A percentile compares a stretch with the other conserved stretches of the same genome.
phyloP scores from a whole-genome alignment of 2,113 vertebrate genomes.

The Neogale vison region DNA sequence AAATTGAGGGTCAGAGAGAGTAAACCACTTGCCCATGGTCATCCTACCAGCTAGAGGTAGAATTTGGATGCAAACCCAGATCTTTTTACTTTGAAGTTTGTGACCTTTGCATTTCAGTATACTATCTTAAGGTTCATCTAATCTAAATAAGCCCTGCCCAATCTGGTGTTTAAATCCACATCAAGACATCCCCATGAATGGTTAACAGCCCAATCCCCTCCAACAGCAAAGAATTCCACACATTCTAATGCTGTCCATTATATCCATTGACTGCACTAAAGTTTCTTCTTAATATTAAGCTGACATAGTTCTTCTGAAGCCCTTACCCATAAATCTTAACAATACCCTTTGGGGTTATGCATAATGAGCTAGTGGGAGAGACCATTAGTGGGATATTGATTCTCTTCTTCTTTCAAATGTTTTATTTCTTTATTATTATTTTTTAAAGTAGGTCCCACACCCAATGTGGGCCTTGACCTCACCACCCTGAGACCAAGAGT shows the following conservation, averaged over 20 bases:
- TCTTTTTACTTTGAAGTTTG: neutral
- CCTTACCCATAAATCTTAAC: neutral
- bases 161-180: neutral
- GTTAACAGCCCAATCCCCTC: neutral
- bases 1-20: neutral
- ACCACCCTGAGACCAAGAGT: neutral
- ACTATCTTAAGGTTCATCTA: neutral
- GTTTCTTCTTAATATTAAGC: neutral
- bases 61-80: neutral
- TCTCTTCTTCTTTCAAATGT: neutral
- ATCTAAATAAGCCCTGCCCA: neutral
- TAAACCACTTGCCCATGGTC: neutral
- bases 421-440: neutral
- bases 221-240: constrained; percentile 2
- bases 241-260: neutral
- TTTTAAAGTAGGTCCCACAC: neutral
- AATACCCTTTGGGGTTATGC: neutral
- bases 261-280: neutral
- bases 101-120: neutral
- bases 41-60: neutral
- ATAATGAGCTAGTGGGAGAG: neutral
- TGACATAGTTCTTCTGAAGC: neutral
- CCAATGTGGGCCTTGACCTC: neutral
- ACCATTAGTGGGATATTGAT: no score
- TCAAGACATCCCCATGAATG: neutral